Evolutionary conservation across 2,888 invertebrate species (phyloP), one percentile per base, ranked within the genome.

Genomic region (Acleris literana): DNA sequence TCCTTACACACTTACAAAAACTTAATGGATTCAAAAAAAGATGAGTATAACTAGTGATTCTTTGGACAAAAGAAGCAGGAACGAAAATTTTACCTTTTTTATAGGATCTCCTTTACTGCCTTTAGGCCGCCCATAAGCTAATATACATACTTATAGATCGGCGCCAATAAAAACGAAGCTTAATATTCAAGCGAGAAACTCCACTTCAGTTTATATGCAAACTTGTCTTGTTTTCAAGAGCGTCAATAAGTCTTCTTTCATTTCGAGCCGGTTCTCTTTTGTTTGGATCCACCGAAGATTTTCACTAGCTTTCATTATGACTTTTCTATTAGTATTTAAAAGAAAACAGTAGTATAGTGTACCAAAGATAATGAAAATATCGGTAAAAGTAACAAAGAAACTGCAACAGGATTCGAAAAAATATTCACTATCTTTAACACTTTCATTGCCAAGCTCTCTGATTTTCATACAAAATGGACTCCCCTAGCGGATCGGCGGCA

Each of bases 301-400:
- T 65, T 52, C 60, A 60, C 51, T 49, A 56, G 55, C 65, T 61
- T 65, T 65, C 65, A 61, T 46, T 60, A 20, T 20, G 17, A 61
- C 51, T 65, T 65, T 60, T 55, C 51, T 61, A 61, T 59, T 61
- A 56, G 55, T 49, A 18, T 54, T 48, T 48, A 59, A 25, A 49
- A 22, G 53, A 60, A 64, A 48, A 53, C 16, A 17, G 48, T 18
- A 55, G 29, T 29, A 7, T 9, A 33, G 9, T 33, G 9, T 9
- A 33, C 0, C 33, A 3, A 33, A 9, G 9, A 33, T 33, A 11
- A 56, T 48, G 55, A 51, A 56, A 65, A 44, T 29, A 54, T 13
- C 29, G 51, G 56, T 61, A 61, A 52, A 65, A 52, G 55, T 56
- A 33, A 22, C 56, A 33, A 55, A 29, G 54, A 59, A 58, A 53